phyloP scores from a whole-genome alignment of 1,140 invertebrate genomes.

The Chlorops oryzae region DNA sequence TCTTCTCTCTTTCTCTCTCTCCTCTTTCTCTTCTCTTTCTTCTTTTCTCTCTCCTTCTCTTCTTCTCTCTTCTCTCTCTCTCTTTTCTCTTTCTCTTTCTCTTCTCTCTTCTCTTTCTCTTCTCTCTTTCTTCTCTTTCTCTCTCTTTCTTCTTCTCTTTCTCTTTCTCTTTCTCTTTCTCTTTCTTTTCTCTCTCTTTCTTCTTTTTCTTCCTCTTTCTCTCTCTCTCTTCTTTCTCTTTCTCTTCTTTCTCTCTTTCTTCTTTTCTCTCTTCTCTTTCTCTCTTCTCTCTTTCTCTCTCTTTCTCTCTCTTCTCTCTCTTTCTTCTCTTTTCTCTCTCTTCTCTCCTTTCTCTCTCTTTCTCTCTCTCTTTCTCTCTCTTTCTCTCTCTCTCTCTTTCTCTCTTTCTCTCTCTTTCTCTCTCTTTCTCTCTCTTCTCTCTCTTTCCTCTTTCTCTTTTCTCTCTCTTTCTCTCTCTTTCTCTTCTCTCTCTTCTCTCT shows the following conservation, averaged over 20 bases:
- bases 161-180: neutral
- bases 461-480: too few species aligned
- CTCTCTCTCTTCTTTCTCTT: neutral
- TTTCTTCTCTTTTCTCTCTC: neutral
- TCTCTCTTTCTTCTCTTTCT: neutral
- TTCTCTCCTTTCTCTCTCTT: neutral
- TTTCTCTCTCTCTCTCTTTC: neutral
- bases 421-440: too few species aligned
- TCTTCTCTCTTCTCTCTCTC: neutral
- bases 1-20: neutral
- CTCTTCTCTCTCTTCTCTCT: too few species aligned
- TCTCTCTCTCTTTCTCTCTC: neutral
- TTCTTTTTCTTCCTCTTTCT: neutral
- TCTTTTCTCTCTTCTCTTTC: too few species aligned
- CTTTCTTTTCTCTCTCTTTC: neutral
- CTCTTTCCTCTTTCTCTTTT: too few species aligned
- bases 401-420: neutral
- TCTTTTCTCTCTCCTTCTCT: neutral
- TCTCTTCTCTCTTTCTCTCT: too few species aligned
- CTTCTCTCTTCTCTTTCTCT: neutral
- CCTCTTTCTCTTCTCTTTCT: neutral
- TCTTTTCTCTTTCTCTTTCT: neutral
- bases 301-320: neutral
- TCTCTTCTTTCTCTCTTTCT: too few species aligned
- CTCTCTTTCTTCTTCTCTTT: neutral